A percentile compares a stretch with the other conserved stretches of the same genome.
phyloP scores from a whole-genome alignment of 2,888 invertebrate species.

The Gibbula magus region DNA sequence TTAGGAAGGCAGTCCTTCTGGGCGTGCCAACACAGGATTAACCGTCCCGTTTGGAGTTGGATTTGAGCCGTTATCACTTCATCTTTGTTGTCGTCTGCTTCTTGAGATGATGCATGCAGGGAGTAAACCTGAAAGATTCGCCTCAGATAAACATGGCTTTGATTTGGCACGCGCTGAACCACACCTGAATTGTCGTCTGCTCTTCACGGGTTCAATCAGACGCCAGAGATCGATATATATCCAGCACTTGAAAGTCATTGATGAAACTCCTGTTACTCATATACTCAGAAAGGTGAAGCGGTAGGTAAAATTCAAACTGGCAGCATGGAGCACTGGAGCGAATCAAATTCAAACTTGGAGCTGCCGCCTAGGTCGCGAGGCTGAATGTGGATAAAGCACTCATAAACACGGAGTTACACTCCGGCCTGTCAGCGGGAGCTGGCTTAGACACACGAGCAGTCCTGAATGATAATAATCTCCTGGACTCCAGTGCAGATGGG shows the following conservation, averaged over 20 bases:
- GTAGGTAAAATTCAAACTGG: no score
- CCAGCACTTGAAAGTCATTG: neutral
- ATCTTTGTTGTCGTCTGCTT: neutral
- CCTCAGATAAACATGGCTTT: neutral
- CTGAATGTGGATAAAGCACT: no score
- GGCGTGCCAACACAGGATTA: neutral
- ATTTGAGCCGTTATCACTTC: neutral
- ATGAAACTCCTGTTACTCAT: no score
- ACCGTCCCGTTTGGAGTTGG: neutral
- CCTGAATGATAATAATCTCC: no score
- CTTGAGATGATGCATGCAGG: neutral
- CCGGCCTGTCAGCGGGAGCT: no score
- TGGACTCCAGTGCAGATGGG: no score
- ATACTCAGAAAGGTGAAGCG: no score
- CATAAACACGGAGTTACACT: no score
- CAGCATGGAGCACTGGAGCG: no score
- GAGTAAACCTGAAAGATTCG: neutral
- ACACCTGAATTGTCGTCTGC: constrained; percentile 8
- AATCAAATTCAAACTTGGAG: no score
- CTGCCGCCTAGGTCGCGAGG: no score
- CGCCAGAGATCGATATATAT: neutral
- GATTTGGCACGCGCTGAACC: neutral
- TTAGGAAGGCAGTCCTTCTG: neutral
- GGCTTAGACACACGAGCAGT: no score
- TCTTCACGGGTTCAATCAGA: neutral